A percentile compares a stretch with the other conserved stretches of the same genome.
These are phyloP conservation scores for Drosophila macrospina DNA, from an alignment of 2,888 invertebrate genomes.

Conservation along the genomic window DNA sequence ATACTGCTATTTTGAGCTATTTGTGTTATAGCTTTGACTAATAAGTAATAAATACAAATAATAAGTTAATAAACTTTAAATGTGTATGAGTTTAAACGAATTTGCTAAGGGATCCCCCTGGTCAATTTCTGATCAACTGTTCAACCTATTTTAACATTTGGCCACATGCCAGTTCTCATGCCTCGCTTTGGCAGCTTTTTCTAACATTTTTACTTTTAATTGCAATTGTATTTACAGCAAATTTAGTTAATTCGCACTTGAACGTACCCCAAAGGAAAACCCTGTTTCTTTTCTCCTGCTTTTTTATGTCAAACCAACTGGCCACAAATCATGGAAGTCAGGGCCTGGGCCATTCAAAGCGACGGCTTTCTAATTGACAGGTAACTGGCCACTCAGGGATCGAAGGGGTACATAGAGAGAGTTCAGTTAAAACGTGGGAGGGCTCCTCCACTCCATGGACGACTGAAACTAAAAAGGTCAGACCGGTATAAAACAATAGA, in stretches of 20 bases:
- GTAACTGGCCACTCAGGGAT: constrained; percentile 19
- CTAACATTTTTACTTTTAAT: constrained; percentile 57
- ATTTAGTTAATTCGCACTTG: constrained; percentile 71
- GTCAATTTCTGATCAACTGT: constrained; percentile 10
- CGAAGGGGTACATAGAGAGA: constrained; percentile 7
- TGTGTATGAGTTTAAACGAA: no score
- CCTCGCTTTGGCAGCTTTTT: constrained; percentile 31
- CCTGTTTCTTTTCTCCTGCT: constrained; percentile 16
- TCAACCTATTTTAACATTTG: constrained; percentile 6
- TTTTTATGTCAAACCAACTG: constrained; percentile 48
- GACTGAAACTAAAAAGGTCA: constrained; percentile 58
- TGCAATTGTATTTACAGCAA: constrained; percentile 62
- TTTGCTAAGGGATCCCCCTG: no score
- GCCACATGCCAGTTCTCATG: constrained; percentile 11
- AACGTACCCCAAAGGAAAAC: constrained; percentile 55
- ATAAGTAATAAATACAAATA: not conserved
- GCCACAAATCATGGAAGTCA: constrained; percentile 68
- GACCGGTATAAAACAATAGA: constrained; percentile 33
- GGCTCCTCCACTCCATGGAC: constrained; percentile 29
- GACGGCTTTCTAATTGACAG: constrained; percentile 74
- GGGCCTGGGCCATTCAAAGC: constrained; percentile 60
- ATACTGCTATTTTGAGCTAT: no score
- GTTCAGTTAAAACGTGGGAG: constrained; percentile 47
- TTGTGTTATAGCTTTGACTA: no score
- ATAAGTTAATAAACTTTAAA: not conserved